Evolutionary conservation across 2,113 vertebrate genomes (phyloP).

Genomic region (Neofelis nebulosa): DNA sequence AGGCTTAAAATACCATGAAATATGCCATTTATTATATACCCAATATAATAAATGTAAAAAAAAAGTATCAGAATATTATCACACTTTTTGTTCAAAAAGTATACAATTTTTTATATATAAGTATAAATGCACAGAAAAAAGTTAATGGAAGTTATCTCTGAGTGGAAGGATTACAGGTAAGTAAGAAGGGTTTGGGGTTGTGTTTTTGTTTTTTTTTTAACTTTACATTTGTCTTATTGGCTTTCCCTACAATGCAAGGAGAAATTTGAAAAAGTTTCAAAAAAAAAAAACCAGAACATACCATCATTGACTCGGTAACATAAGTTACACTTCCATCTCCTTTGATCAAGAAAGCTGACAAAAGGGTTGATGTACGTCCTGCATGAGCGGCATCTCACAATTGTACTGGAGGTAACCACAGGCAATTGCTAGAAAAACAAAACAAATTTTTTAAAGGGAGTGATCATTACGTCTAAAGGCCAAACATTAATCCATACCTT

Average conservation of each 20-base stretch:
- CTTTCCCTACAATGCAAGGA: conserved; percentile 10
- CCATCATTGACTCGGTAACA: conserved; percentile 98
- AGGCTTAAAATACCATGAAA: conserved; percentile 44
- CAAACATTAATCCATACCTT: conserved; percentile 32
- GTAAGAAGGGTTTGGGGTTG: neutral
- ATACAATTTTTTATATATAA: neutral
- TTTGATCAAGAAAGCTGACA: conserved; percentile 96
- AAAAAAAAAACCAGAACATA: conserved; percentile 79
- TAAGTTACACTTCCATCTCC: conserved; percentile 98
- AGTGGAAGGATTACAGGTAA: neutral
- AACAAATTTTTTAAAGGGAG: conserved; percentile 48
- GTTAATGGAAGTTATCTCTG: neutral
- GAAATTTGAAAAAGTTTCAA: neutral
- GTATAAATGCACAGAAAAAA: neutral
- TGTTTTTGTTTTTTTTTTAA: neutral
- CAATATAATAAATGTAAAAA: conserved; percentile 47
- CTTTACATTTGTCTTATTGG: neutral
- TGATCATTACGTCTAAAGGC: neutral
- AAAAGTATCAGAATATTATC: neutral
- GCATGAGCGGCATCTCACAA: conserved; percentile 97
- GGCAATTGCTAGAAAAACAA: conserved; percentile 91
- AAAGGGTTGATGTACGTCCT: conserved; percentile 98
- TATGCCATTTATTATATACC: neutral
- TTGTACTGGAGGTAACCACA: conserved; percentile 97
- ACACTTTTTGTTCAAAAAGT: conserved; percentile 21